Base-by-base conservation (phyloP, 2,888 invertebrate genomes). In the Nephrocerus scutellatus region DNA sequence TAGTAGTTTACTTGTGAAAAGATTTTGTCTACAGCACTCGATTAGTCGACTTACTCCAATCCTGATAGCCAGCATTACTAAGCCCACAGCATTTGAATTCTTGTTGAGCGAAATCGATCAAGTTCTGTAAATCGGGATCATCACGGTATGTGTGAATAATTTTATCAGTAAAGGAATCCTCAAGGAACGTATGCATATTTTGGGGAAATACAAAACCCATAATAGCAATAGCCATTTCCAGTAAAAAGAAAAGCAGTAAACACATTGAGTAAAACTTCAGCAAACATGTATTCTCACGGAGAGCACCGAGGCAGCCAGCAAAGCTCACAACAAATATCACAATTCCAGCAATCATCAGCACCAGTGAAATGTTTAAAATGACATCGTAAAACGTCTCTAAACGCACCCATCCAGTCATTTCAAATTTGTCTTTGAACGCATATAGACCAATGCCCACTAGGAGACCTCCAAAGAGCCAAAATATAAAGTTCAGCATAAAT, bases 241-340 rank as follows among this genome's bases (percentile, higher is more conserved):
- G 74, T 30, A 93, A 73, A 62, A 95, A 93, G 53, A 95, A 83
- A 46, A 92, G 74, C 30, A 92, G 71, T 48, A 95, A 74, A 60
- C 88, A 88, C 48, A 90, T 73, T 0, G 92, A 92, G 66, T 93
- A 95, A 45, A 92, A 85, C 74, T 90, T 91, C 10, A 95, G 75
- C 44, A 95, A 72, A 60, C 86, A 89, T 0, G 91, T 88, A 66
- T 95, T 95, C 70, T 95, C 93, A 42, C 93, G 71, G 16, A 69
- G 44, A 8, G 69, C 69, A 7, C 69, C 93, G 10, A 95, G 80
- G 63, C 92, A 95, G 6, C 93, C 93, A 14, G 90, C 86, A 66
- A 92, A 93, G 65, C 91, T 91, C 36, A 95, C 89, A 34, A 89
- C 77, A 68, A 93, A 93, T n/a, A 93, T 83, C 6, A 92, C 82